A percentile compares a stretch with the other conserved stretches of the same genome.
Evolutionary conservation across 1,140 invertebrate genomes (phyloP).

Genomic region (Homarus americanus): DNA sequence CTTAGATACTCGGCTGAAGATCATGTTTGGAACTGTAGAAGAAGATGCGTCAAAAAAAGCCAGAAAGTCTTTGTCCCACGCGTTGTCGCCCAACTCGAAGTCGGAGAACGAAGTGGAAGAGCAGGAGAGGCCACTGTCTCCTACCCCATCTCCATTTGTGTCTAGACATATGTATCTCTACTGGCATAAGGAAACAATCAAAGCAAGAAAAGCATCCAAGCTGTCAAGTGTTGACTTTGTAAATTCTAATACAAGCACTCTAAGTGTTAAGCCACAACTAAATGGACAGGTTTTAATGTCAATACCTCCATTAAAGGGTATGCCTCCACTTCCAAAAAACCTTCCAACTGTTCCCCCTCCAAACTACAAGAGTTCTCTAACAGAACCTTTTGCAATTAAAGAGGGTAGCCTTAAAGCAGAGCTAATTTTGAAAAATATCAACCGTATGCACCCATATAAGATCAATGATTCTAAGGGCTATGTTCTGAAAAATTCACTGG

Average conservation of each 20-base stretch:
- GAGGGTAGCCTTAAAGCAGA: slow-evolving; percentile 29
- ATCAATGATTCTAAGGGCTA: not conserved
- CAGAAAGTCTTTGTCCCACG: not conserved
- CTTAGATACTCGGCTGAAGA: slow-evolving; percentile 45
- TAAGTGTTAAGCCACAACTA: slow-evolving; percentile 1
- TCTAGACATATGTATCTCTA: slow-evolving; percentile 60
- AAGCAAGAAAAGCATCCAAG: slow-evolving; percentile 36
- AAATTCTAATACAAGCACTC: not conserved
- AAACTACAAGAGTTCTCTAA: slow-evolving; percentile 39
- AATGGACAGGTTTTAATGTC: slow-evolving; percentile 38
- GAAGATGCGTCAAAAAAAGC: not conserved
- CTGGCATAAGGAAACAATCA: slow-evolving; percentile 59
- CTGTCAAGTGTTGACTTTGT: slow-evolving; percentile 17
- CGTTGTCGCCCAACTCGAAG: not conserved
- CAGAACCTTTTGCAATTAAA: not conserved
- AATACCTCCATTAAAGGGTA: slow-evolving; percentile 19
- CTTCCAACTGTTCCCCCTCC: slow-evolving; percentile 58
- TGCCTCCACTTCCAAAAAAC: slow-evolving; percentile 55
- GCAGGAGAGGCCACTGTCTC: slow-evolving; percentile 29
- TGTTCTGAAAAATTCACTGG: slow-evolving; percentile 19
- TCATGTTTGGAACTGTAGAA: slow-evolving; percentile 43
- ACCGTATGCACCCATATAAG: slow-evolving; percentile 47
- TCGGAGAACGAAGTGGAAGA: not conserved
- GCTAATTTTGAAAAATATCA: slow-evolving; percentile 32
- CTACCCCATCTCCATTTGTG: slow-evolving; percentile 52